Evolutionary conservation across 2,888 invertebrate species (phyloP).

Genomic region (Drosophila pseudotakahashii): DNA sequence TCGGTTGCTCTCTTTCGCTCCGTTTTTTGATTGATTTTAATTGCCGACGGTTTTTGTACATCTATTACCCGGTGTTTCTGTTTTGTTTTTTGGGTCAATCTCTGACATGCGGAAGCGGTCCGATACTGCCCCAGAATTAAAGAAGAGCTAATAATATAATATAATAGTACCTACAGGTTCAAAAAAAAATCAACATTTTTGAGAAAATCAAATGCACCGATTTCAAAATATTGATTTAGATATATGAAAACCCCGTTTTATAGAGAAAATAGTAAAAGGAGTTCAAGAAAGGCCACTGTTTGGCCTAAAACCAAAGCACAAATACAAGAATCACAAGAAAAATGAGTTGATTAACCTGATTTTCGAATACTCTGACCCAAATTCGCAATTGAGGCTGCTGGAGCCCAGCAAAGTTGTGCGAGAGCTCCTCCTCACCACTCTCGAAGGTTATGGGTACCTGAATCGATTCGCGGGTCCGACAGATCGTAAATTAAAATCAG

Average conservation of each 20-base stretch:
- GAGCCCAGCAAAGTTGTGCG: neutral
- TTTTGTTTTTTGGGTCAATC: constrained; percentile 66
- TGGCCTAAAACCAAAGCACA: neutral
- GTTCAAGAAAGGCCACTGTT: neutral
- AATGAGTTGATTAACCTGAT: constrained; percentile 21
- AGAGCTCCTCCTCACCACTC: neutral
- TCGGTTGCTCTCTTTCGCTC: constrained; percentile 1
- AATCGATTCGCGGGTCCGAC: constrained; percentile 33
- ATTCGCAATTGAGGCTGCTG: neutral
- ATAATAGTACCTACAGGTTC: too few relatives aligned
- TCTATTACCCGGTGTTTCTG: constrained; percentile 1
- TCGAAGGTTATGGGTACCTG: constrained; percentile 14
- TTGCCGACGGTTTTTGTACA: constrained; percentile 45
- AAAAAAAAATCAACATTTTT: too few relatives aligned
- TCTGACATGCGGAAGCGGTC: constrained; percentile 54
- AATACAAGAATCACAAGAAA: neutral
- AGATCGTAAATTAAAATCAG: constrained; percentile 82
- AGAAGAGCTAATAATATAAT: too few relatives aligned
- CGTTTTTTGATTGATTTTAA: constrained; percentile 74
- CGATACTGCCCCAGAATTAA: constrained; percentile 13
- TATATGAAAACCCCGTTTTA: too few relatives aligned
- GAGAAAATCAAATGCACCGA: too few relatives aligned
- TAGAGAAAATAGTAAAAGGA: too few relatives aligned
- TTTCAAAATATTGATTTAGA: too few relatives aligned
- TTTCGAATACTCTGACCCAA: constrained; percentile 22